Percentiles rank a stretch among this genome's conserved stretches.
Evolutionary conservation across 2,797 vertebrate genomes (phyloP).

Genomic region (Ataeniobius toweri): DNA sequence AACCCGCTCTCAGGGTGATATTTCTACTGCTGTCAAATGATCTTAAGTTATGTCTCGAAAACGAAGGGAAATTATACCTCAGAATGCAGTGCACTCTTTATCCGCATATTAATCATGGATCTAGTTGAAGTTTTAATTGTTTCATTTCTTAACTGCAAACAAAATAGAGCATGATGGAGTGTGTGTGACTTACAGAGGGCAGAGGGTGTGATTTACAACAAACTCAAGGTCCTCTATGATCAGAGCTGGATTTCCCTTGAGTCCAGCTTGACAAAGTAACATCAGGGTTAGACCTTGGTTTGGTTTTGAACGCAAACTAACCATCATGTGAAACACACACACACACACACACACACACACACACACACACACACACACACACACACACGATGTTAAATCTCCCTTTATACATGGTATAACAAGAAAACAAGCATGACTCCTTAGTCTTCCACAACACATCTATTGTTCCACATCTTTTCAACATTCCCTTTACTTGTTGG

Average conservation of each 20-base stretch:
- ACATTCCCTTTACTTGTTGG: neutral
- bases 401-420: constrained; percentile 1
- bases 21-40: constrained; percentile 18
- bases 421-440: neutral
- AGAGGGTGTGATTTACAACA: neutral
- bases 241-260: constrained; percentile 35
- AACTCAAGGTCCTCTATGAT: constrained; percentile 30
- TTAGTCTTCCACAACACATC: neutral
- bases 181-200: neutral
- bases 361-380: too few relatives aligned
- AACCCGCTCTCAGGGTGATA: constrained; percentile 38
- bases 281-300: constrained; percentile 40
- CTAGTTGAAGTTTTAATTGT: constrained; percentile 10
- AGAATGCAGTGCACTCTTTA: constrained; percentile 17
- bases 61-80: constrained; percentile 18
- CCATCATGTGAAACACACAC: neutral
- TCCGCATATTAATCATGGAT: constrained; percentile 29
- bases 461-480: neutral
- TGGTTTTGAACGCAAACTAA: neutral
- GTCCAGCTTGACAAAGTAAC: constrained; percentile 27
- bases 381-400: neutral
- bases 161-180: constrained; percentile 5
- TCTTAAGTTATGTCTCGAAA: constrained; percentile 8
- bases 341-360: neutral
- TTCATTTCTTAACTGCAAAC: constrained; percentile 3